phyloP scores from a whole-genome alignment of 2,113 vertebrate genomes.

The Picathartes gymnocephalus region DNA sequence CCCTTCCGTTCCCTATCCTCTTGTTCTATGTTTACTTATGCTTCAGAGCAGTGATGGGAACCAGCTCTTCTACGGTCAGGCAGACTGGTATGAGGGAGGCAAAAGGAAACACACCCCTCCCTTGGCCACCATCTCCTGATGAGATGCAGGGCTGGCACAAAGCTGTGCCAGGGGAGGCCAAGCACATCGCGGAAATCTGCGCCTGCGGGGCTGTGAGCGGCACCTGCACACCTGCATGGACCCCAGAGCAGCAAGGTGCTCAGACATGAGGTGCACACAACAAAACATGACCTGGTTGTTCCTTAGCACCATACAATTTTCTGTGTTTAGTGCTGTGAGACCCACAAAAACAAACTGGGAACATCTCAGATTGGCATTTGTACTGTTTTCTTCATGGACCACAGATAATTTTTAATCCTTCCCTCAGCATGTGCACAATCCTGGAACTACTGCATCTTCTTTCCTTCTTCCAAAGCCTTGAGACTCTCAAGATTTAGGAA shows the following conservation, averaged over 20 bases:
- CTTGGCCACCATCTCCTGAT: not conserved
- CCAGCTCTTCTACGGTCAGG: not conserved
- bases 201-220: not conserved
- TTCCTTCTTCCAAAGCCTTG: not conserved
- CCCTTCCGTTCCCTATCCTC: too few species aligned
- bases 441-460: not conserved
- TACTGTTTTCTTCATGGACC: not conserved
- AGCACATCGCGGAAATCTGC: not conserved
- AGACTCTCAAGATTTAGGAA: not conserved
- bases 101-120: not conserved
- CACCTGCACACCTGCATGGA: rapidly evolving
- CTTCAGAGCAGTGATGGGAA: not conserved
- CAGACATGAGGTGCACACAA: not conserved
- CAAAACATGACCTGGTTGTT: not conserved
- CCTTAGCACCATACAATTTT: not conserved
- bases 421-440: not conserved
- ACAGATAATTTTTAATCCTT: not conserved
- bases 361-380: not conserved
- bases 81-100: not conserved
- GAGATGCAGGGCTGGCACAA: not conserved
- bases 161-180: rapidly evolving
- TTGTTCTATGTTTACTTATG: not conserved
- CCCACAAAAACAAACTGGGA: not conserved
- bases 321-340: not conserved
- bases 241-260: not conserved